Conservation (phyloP, 2,888 invertebrate genomes). For the Netelia fuscicornis region DNA sequence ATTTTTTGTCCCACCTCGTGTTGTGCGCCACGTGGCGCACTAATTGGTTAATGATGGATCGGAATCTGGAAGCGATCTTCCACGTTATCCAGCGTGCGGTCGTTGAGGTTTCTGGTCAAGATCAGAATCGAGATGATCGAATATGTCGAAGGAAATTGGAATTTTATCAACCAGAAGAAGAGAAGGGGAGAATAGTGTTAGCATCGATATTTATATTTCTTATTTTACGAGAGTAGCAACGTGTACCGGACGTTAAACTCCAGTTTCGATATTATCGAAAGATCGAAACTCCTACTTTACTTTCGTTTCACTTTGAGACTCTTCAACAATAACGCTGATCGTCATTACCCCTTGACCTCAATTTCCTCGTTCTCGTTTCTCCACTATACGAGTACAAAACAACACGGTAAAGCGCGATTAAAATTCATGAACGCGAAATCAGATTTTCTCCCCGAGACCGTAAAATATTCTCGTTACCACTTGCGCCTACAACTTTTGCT, state of each 20-base stretch:
- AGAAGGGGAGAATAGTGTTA: too few relatives aligned
- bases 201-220: too few relatives aligned
- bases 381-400: neutral
- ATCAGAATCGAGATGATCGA: neutral
- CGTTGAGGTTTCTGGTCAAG: conserved; percentile 20
- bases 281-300: neutral
- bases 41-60: conserved; percentile 74
- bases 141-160: neutral
- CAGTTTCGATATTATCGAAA: neutral
- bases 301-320: neutral
- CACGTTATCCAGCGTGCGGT: neutral
- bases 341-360: neutral
- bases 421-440: neutral
- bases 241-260: neutral
- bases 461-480: conserved; percentile 23
- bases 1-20: conserved; percentile 44
- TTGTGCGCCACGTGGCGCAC: conserved; percentile 40
- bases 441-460: conserved; percentile 1
- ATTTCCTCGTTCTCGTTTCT: neutral
- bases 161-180: neutral
- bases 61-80: conserved; percentile 61
- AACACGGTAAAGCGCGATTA: neutral
- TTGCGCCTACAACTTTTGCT: conserved; percentile 17
- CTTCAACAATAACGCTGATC: neutral
- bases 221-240: too few relatives aligned